phyloP scores from a whole-genome alignment of 2,113 vertebrate genomes.

The Lophochroa leadbeateri region DNA sequence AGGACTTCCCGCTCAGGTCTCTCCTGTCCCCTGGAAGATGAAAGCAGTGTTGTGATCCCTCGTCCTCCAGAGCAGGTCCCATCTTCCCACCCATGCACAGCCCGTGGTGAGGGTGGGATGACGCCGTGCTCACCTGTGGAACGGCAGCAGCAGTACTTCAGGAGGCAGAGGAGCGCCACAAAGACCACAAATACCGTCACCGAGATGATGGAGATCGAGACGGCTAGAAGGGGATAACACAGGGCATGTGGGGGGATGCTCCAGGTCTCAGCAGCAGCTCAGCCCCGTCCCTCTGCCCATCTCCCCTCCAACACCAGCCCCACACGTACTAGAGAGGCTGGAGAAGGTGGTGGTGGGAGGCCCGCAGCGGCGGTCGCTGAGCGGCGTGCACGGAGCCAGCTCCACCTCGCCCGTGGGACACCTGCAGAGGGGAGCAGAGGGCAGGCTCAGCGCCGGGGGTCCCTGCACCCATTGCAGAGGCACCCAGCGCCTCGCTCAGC shows the following conservation, averaged over 20 bases:
- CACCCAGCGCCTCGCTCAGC: fast-evolving
- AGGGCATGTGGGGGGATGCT: not conserved
- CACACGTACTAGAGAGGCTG: fast-evolving
- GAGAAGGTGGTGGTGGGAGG: not conserved
- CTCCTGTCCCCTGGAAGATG: not conserved
- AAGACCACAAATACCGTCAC: fast-evolving
- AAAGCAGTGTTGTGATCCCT: not conserved
- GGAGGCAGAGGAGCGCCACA: fast-evolving
- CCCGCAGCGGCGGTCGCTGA: not conserved
- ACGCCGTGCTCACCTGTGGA: not conserved
- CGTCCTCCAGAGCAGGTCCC: not conserved
- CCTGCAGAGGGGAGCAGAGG: not conserved
- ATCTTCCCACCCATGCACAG: not conserved
- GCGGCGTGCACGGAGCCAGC: not conserved
- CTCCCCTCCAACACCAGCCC: not conserved
- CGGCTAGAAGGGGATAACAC: fast-evolving
- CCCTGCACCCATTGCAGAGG: fast-evolving
- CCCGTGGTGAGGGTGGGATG: fast-evolving
- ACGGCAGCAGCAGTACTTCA: fast-evolving
- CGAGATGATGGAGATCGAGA: fast-evolving
- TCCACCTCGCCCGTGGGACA: not conserved
- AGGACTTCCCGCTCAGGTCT: not conserved
- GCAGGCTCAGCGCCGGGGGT: not conserved
- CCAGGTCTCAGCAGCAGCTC: not conserved
- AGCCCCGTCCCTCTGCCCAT: fast-evolving